These are phyloP conservation scores for Lathronympha strigana DNA, from an alignment of 2,888 invertebrate genomes.

Conservation along the genomic window DNA sequence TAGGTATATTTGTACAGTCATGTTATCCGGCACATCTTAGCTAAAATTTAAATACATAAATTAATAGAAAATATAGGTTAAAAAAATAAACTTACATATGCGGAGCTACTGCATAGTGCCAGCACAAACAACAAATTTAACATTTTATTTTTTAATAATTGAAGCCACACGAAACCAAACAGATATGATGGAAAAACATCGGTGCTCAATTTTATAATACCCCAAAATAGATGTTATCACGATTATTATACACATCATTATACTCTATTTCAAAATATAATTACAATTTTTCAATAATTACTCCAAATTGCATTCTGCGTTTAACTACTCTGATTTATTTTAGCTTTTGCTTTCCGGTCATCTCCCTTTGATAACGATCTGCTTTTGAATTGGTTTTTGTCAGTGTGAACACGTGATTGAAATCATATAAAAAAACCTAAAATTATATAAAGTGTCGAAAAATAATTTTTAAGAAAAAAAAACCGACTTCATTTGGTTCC, in stretches of 20 bases:
- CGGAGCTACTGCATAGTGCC: conserved; percentile 42
- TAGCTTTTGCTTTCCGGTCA: background rate
- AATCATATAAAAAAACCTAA: background rate
- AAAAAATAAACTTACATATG: conserved; percentile 47
- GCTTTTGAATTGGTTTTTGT: background rate
- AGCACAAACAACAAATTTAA: conserved; percentile 43
- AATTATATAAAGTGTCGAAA: background rate
- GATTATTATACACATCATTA: conserved; percentile 2
- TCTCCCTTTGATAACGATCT: background rate
- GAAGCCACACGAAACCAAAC: background rate
- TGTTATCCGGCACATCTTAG: too few species aligned
- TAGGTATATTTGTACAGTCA: too few species aligned
- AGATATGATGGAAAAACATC: background rate
- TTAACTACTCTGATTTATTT: background rate
- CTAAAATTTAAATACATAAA: background rate
- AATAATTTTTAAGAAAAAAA: too few species aligned
- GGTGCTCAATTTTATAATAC: conserved; percentile 23
- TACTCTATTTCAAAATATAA: background rate
- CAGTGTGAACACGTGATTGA: background rate
- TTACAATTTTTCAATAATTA: background rate
- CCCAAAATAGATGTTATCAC: conserved; percentile 28
- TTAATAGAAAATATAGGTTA: conserved; percentile 4
- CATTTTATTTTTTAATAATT: background rate
- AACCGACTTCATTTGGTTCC: too few species aligned
- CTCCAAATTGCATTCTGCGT: background rate